Base-by-base conservation (phyloP, 2,113 vertebrate genomes). In the Manacus vitellinus region DNA sequence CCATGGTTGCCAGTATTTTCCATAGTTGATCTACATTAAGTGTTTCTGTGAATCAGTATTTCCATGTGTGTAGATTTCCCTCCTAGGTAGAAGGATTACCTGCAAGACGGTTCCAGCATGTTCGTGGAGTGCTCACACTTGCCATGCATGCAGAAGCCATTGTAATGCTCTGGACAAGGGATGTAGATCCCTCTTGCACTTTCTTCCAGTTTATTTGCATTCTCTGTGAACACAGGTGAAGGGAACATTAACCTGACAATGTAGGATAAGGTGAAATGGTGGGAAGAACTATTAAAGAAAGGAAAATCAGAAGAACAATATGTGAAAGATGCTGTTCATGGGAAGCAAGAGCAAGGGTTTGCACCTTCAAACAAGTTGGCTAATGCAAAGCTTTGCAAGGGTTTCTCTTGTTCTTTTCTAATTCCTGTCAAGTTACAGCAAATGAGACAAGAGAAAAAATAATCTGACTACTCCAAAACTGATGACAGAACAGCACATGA, bases 121-220 rank as follows among this genome's bases (percentile, higher is more conserved):
- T 98, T 98, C 75, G 98, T 98, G 84, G 99, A 99, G 95, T 99
- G 99, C 96, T 99, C 99, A 76, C 99, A 99, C 96, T 99, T 99
- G 93, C 99, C 99, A 7, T 99, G 99, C 97, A 99, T 98, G 92
- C 99, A 99, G 98, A 99, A 99, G 96, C 99, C 99, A 43, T 99
- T 99, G 98, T 98, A 99, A 91, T 98, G 98, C 83, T 99, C 99
- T 77, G 99, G 99, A 98, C 99, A 99, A 72, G 99, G 99, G 91
- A 99, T 99, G 97, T 99, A 99, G 86, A 99, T 98, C 80, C 98
- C 98, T 82, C 98, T 98, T 71, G 98, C 99, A 89, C 98, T 98
- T 96, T 99, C 99, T 89, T 99, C 99, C 91, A 99, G 97, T 74
- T 98, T 98, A 86, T 99, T 99, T 70, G 98, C 98, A 92, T 99